Evolutionary conservation across 2,797 vertebrate species (phyloP).

Genomic region (Lepus townsendii): DNA sequence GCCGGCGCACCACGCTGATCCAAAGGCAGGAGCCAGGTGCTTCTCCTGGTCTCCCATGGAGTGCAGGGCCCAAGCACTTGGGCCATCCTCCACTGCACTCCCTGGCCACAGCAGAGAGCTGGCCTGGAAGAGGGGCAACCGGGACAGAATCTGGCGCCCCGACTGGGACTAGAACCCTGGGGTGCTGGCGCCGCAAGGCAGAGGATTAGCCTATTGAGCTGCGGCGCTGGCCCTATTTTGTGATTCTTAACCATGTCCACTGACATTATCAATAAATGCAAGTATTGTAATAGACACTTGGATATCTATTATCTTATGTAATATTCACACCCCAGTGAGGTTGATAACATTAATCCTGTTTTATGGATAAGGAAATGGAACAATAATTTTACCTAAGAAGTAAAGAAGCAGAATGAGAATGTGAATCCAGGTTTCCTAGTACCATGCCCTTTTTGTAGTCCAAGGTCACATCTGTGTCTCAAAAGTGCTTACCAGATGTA

Average conservation of each 20-base stretch:
- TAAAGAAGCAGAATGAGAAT: constrained; percentile 27
- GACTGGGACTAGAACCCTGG: no score
- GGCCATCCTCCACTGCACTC: no score
- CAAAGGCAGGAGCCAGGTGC: no score
- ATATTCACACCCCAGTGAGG: constrained; percentile 19
- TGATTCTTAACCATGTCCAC: constrained; percentile 16
- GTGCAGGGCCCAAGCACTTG: no score
- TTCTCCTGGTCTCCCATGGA: no score
- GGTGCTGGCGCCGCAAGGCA: no score
- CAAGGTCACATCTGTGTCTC: neutral
- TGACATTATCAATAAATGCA: neutral
- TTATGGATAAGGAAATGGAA: constrained; percentile 14
- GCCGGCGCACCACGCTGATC: no score
- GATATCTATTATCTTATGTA: neutral
- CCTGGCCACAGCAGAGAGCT: no score
- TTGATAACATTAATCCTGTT: neutral
- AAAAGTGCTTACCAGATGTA: neutral
- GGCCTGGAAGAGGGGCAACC: no score
- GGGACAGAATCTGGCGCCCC: no score
- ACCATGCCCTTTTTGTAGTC: neutral
- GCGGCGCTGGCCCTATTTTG: neutral
- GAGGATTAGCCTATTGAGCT: no score
- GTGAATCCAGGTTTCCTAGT: neutral
- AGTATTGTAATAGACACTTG: neutral
- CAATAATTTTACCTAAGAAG: constrained; percentile 6